A percentile compares a stretch with the other conserved stretches of the same genome.
These are phyloP conservation scores for Psettodes erumei DNA, from an alignment of 2,113 vertebrate species.

Conservation along the genomic window DNA sequence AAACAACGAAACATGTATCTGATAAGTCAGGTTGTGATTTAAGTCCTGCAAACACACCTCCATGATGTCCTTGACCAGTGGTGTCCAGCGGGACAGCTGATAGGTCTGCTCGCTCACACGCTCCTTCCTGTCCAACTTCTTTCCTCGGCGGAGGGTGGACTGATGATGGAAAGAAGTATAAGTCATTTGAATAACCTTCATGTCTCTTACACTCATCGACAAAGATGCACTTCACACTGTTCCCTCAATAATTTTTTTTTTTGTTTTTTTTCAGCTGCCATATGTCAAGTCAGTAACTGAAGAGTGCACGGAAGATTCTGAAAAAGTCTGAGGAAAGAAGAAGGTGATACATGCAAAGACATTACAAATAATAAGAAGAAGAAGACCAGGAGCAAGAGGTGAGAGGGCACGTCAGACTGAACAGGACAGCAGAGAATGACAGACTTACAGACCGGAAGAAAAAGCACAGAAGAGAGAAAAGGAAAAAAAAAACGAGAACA, in stretches of 20 bases:
- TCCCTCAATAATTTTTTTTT: too few relatives aligned
- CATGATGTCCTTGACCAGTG: constrained; percentile 98
- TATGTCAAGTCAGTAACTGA: not conserved
- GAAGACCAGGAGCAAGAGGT: too few relatives aligned
- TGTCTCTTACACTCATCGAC: not conserved
- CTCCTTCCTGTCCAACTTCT: constrained; percentile 97
- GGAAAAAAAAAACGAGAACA: not conserved
- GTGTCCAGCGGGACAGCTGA: constrained; percentile 98
- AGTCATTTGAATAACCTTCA: not conserved
- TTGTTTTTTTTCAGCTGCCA: too few relatives aligned
- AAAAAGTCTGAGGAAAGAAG: too few relatives aligned
- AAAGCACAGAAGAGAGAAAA: not conserved
- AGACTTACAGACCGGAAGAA: not conserved
- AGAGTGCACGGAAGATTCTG: too few relatives aligned
- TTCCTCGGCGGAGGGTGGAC: constrained; percentile 88
- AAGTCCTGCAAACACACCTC: constrained; percentile 84
- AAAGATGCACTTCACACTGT: too few relatives aligned
- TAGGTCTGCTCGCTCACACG: constrained; percentile 98
- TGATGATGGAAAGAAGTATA: constrained; percentile 13
- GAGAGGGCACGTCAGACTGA: not conserved
- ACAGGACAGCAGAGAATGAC: not conserved
- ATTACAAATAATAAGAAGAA: not conserved
- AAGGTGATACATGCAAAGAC: not conserved
- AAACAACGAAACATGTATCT: not conserved
- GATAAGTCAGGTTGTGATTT: not conserved